Evolutionary conservation across 2,797 vertebrate species (phyloP), one percentile per base, ranked within the genome.

Genomic region (Poecilia velifera): DNA sequence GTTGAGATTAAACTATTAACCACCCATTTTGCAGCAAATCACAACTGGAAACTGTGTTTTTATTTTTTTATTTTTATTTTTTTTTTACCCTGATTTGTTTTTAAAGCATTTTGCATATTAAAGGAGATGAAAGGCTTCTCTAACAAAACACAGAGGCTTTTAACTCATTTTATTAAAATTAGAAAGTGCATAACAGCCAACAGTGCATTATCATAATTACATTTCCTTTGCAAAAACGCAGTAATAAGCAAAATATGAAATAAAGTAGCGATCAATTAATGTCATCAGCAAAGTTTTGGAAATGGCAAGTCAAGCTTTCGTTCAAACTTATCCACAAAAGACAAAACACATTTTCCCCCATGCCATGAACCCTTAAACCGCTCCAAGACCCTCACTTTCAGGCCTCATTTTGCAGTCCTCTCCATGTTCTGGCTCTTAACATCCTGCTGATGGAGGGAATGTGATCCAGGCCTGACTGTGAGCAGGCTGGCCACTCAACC

Each of bases 381-480:
- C 80, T 68, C 76, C 4, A 47, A 66, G 74, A 39, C 75, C 66
- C 53, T 71, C 66, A 28, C 76, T 68, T 78, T 79, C 82, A 82
- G 84, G 68, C 51, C 41, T 85, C 84, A 86, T 86, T 85, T 81
- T 87, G 81, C 74, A 81, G 85, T 89, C 84, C 81, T 64, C 86
- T 85, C 78, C 72, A 73, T 77, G 85, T 76, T 90, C 75, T 78
- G 78, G 82, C 85, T 89, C 80, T 87, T 82, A 84, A 90, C 89
- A 88, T 89, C 90, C 89, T 86, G 87, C 90, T 90, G 87, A 89
- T 81, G 78, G 83, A 90, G 78, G 86, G 64, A 89, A 89, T 88
- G 88, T 76, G 84, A 91, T 91, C 76, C 76, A 4, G 82, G 80
- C 84, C 83, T 87, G 89, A 88, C 88, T 85, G 84, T 79, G 34